Evolutionary conservation across 2,797 vertebrate species (phyloP).

Genomic region (Pseudotriccus pelzelni): DNA sequence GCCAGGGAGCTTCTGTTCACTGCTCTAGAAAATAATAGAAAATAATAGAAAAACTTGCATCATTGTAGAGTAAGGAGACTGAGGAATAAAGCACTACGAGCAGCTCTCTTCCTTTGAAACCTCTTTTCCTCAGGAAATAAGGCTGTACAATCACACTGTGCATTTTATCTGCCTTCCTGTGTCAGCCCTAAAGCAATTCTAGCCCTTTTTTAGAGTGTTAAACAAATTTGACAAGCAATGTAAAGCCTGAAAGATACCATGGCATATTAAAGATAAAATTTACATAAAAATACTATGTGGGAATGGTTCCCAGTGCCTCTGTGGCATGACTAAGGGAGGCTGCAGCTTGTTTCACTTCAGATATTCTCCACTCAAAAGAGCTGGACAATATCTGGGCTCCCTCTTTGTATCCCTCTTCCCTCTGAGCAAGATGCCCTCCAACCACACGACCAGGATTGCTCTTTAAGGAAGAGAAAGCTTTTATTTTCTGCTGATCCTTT

Average conservation of each 20-base stretch:
- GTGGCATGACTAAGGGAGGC: not conserved
- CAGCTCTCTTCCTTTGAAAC: not conserved
- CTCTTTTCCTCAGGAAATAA: not conserved
- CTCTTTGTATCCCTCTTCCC: not conserved
- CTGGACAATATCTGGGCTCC: not conserved
- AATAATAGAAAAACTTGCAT: not conserved
- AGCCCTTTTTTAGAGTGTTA: not conserved
- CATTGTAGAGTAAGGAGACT: not conserved
- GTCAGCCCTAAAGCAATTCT: not conserved
- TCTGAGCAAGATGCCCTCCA: not conserved
- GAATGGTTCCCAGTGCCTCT: not conserved
- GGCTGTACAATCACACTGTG: too few species aligned
- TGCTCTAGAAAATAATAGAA: not conserved
- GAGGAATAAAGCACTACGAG: not conserved
- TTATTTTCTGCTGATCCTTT: constrained; percentile 12
- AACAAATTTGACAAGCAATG: not conserved
- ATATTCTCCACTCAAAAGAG: not conserved
- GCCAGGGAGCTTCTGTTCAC: not conserved
- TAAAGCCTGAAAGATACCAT: not conserved
- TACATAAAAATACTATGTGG: not conserved
- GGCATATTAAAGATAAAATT: not conserved
- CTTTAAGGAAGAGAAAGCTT: not conserved
- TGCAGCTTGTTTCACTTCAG: not conserved
- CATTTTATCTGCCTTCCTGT: not conserved
- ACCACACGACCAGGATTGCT: not conserved